Base-by-base conservation (phyloP, 2,888 invertebrate genomes). In the Eristalis tenax region DNA sequence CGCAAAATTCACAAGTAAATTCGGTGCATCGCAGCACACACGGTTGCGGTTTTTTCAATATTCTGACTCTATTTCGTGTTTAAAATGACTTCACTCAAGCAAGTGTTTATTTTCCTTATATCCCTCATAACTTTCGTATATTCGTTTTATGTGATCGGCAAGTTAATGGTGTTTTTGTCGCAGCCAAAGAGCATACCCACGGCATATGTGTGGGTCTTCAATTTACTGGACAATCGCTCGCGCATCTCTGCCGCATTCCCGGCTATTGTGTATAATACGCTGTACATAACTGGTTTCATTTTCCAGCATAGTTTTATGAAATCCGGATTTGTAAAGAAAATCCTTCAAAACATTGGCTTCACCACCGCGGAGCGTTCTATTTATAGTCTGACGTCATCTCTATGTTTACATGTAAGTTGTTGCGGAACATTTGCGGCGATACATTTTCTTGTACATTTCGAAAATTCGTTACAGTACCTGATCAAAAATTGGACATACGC, bases 281-380 rank as follows among this genome's bases (percentile, higher is more conserved):
- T 92, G 11, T 93, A 94, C 26, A 83, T 95, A 50, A 93, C 93
- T 82, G 89, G 92, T 8, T 95, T 95, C 89, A 94, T 95, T 80
- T 90, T 95, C 4, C 95, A 95, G 90, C 95, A 95, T 89, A 94
- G 95, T 26, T 89, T 94, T 40, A 93, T 95, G 93, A 94, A 94
- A 75, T 93, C 93, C 65, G 91, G 91, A 1, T 82, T 91, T 38
- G 89, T 94, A 1, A 95, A 95, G 90, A 90, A 92, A 65, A 85
- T 94, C 26, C 91, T 94, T 81, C 85, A 91, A 65, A 93, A 91
- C 66, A 89, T 94, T 32, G 91, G 93, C 0, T 90, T 95, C 32
- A 91, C 93, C 71, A 92, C 92, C 56, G 91, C 93, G 1, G 93
- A 93, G 89, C 91, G 94, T 78, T 91, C 93, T 90, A 92, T 94